These are phyloP conservation scores for Tipula unca DNA, from an alignment of 2,888 invertebrate genomes.

Conservation along the genomic window DNA sequence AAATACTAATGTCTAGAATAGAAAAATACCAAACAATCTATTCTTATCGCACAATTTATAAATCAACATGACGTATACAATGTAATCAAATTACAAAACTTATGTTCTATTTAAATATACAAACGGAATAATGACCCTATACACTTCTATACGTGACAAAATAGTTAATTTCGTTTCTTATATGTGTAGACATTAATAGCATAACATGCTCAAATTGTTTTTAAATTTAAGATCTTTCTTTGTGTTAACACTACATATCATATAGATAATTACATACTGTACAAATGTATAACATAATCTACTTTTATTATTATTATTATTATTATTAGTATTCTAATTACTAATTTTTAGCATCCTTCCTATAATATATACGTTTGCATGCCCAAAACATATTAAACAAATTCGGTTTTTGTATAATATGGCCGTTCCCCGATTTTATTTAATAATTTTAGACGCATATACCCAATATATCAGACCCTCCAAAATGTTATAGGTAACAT, in stretches of 20 bases:
- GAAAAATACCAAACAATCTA: neutral
- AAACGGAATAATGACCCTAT: neutral
- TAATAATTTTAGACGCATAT: neutral
- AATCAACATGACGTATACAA: neutral
- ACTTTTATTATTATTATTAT: neutral
- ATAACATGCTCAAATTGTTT: neutral
- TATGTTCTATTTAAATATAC: neutral
- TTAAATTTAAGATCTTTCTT: neutral
- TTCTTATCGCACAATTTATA: neutral
- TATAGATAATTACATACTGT: neutral
- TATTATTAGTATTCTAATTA: neutral
- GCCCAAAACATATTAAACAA: neutral
- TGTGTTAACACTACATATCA: neutral
- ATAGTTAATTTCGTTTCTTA: neutral
- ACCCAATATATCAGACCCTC: neutral
- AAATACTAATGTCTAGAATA: no score
- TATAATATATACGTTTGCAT: neutral
- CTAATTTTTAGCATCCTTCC: neutral
- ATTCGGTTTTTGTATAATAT: neutral
- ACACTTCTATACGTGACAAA: neutral
- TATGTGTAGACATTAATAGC: neutral
- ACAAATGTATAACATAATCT: neutral
- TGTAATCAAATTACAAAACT: neutral
- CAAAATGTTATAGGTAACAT: neutral
- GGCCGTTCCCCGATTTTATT: constrained; percentile 4